These are phyloP conservation scores for Carollia perspicillata DNA, from an alignment of 2,113 vertebrate species.

Conservation along the genomic window DNA sequence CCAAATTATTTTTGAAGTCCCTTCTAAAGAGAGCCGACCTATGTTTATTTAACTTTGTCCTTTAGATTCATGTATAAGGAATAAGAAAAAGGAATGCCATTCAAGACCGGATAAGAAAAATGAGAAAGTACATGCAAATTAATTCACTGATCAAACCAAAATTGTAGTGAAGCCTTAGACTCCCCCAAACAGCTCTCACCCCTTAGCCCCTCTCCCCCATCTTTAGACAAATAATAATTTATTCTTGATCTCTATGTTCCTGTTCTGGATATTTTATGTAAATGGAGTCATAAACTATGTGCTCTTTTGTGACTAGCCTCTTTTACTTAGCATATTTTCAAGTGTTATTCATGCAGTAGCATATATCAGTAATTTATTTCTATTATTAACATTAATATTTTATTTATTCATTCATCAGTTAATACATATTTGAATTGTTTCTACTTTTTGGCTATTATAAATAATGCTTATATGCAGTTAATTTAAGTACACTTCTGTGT, in stretches of 20 bases:
- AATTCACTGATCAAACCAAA: neutral
- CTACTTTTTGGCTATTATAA: neutral
- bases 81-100: neutral
- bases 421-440: neutral
- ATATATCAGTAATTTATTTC: neutral
- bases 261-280: neutral
- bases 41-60: conserved; percentile 13
- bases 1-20: neutral
- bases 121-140: neutral
- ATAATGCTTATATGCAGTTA: neutral
- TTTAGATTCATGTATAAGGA: neutral
- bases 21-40: conserved; percentile 4
- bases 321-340: neutral
- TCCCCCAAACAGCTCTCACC: neutral
- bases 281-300: neutral
- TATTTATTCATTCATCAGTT: neutral
- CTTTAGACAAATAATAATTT: neutral
- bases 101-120: neutral
- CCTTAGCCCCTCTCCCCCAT: neutral
- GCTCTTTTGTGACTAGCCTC: neutral
- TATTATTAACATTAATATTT: neutral
- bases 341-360: neutral
- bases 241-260: neutral
- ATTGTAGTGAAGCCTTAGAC: neutral
- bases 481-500: neutral